Evolutionary conservation across 1,140 invertebrate species (phyloP).

Genomic region (Drosophila sproati): DNA sequence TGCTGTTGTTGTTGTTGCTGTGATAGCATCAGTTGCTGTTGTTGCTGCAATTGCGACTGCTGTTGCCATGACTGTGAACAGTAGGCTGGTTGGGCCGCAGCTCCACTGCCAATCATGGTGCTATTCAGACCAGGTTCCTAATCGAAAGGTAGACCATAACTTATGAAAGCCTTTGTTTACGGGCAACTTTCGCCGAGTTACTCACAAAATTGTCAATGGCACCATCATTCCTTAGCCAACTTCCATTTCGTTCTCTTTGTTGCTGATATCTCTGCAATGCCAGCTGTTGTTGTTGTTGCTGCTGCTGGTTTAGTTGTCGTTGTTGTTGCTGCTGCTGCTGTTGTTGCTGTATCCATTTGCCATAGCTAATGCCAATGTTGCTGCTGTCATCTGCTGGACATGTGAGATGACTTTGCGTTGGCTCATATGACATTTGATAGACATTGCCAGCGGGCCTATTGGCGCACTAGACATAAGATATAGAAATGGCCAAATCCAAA

Average conservation of each 20-base stretch:
- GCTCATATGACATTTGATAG: not conserved
- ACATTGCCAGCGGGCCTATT: not conserved
- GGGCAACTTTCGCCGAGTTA: not conserved
- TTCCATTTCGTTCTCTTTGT: not conserved
- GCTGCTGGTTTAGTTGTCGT: not conserved
- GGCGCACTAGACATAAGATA: not conserved
- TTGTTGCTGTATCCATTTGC: slow-evolving; percentile 8
- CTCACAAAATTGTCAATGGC: slow-evolving; percentile 2
- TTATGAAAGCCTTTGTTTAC: not conserved
- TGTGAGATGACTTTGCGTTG: not conserved
- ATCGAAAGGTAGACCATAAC: not conserved
- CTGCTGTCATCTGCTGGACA: slow-evolving; percentile 2
- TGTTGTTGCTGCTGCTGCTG: not conserved
- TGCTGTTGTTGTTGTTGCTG: not conserved
- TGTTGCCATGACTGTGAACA: slow-evolving; percentile 1
- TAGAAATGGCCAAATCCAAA: not conserved
- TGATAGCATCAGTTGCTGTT: not conserved
- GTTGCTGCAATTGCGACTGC: not conserved
- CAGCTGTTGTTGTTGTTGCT: not conserved
- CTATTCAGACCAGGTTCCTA: slow-evolving; percentile 14
- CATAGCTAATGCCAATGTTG: slow-evolving; percentile 22
- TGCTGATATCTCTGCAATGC: not conserved
- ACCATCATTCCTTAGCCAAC: not conserved
- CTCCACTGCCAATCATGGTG: not conserved
- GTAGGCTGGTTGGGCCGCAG: not conserved